Conservation (phyloP, 2,888 invertebrate species). For the Tenthredo scrophulariae region DNA sequence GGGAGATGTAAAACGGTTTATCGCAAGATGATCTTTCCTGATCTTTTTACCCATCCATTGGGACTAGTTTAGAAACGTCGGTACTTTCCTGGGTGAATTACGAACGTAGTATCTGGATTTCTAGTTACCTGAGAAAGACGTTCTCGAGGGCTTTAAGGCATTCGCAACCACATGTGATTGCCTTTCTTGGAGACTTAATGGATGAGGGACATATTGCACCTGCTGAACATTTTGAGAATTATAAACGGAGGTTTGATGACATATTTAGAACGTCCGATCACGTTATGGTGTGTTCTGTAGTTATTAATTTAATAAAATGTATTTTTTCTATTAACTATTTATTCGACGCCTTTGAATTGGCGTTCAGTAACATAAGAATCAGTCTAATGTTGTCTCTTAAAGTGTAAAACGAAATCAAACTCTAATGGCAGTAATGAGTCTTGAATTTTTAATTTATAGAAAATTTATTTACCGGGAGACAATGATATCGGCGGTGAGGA, state of each 20-base stretch:
- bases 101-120: constrained; percentile 64
- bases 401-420: background rate
- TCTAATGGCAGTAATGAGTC: background rate
- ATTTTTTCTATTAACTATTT: constrained; percentile 51
- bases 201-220: constrained; percentile 94
- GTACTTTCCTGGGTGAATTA: background rate
- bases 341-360: background rate
- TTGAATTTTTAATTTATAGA: constrained; percentile 78
- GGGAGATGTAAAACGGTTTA: background rate
- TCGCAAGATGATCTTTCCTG: background rate
- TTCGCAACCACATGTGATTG: constrained; percentile 89
- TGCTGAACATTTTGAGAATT: constrained; percentile 85
- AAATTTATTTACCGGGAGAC: constrained; percentile 95
- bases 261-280: constrained; percentile 81
- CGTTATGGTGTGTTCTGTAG: constrained; percentile 69
- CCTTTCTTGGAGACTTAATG: constrained; percentile 96
- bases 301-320: background rate
- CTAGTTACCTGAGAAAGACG: constrained; percentile 89
- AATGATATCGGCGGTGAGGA: constrained; percentile 98
- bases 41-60: background rate
- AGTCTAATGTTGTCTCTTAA: background rate
- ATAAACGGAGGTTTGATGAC: constrained; percentile 86
- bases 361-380: background rate
- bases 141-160: constrained; percentile 86
- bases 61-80: background rate